Conservation (phyloP, 2,888 invertebrate species). For the Linnaemya vulpina region DNA sequence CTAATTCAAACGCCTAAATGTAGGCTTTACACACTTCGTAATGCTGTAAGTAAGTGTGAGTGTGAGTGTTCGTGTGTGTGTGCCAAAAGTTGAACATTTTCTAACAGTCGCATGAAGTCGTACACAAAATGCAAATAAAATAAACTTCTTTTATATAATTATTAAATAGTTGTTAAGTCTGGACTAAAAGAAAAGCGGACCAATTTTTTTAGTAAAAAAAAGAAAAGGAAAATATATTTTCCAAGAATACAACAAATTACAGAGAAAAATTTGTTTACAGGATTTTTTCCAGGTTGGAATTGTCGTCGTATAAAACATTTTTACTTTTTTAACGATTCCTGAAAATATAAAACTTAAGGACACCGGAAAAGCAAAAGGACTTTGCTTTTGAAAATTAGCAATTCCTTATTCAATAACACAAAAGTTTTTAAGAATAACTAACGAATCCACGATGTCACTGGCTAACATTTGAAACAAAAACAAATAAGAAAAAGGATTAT, state of each 20-base stretch:
- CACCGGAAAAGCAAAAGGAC: too few relatives aligned
- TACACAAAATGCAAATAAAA: background rate
- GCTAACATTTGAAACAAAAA: too few relatives aligned
- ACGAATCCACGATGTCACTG: too few relatives aligned
- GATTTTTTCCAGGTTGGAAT: background rate
- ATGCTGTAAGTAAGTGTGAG: background rate
- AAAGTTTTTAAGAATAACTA: too few relatives aligned
- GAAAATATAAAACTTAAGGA: background rate
- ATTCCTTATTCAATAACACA: too few relatives aligned
- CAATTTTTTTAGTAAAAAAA: background rate
- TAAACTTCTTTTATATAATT: background rate
- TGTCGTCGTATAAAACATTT: background rate
- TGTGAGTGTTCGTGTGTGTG: background rate
- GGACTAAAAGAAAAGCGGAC: background rate
- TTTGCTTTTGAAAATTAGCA: too few relatives aligned
- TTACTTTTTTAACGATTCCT: background rate
- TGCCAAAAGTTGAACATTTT: background rate
- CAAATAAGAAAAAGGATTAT: too few relatives aligned
- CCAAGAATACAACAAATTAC: background rate
- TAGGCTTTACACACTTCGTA: slow-evolving; percentile 21
- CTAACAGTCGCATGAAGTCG: background rate
- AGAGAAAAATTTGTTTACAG: background rate
- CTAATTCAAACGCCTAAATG: slow-evolving; percentile 30
- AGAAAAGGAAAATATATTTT: background rate
- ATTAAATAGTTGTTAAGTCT: slow-evolving; percentile 4